phyloP scores from a whole-genome alignment of 1,140 invertebrate genomes.

The Drosophila arawakana region DNA sequence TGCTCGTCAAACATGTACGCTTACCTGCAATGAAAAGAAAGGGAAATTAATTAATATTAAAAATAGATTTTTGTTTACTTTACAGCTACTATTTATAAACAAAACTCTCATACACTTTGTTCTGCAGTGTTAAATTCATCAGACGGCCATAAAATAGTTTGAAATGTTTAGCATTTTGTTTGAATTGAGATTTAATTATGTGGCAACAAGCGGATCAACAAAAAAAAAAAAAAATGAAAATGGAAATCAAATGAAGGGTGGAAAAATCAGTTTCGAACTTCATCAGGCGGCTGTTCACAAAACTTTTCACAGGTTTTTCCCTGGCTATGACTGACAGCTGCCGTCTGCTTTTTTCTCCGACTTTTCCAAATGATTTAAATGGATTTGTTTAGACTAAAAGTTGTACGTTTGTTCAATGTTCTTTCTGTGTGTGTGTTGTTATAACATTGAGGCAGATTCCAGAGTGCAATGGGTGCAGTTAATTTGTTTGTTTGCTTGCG shows the following conservation, averaged over 20 bases:
- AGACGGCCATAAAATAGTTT: conserved; percentile 67
- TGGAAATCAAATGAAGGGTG: not conserved
- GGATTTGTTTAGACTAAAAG: conserved; percentile 62
- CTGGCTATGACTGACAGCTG: conserved; percentile 32
- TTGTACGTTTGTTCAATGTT: conserved; percentile 30
- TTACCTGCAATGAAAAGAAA: conserved; percentile 63
- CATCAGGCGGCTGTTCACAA: conserved; percentile 29
- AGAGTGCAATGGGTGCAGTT: conserved; percentile 39
- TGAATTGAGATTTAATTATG: conserved; percentile 82
- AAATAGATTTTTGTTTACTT: conserved; percentile 13
- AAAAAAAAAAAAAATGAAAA: not conserved
- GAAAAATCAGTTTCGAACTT: conserved; percentile 1
- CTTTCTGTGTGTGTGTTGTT: conserved; percentile 24
- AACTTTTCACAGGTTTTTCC: conserved; percentile 35
- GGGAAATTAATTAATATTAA: conserved; percentile 10
- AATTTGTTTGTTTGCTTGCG: conserved; percentile 74
- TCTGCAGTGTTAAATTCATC: conserved; percentile 28
- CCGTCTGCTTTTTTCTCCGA: not conserved
- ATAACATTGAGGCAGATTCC: conserved; percentile 29
- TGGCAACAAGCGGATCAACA: conserved; percentile 67
- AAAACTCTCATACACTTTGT: conserved; percentile 15
- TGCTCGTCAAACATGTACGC: conserved; percentile 29
- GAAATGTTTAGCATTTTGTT: conserved; percentile 79
- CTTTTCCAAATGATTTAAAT: conserved; percentile 39
- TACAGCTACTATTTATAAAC: conserved; percentile 3